phyloP scores from a whole-genome alignment of 1,140 invertebrate species.

The Drosophila ogumai region DNA sequence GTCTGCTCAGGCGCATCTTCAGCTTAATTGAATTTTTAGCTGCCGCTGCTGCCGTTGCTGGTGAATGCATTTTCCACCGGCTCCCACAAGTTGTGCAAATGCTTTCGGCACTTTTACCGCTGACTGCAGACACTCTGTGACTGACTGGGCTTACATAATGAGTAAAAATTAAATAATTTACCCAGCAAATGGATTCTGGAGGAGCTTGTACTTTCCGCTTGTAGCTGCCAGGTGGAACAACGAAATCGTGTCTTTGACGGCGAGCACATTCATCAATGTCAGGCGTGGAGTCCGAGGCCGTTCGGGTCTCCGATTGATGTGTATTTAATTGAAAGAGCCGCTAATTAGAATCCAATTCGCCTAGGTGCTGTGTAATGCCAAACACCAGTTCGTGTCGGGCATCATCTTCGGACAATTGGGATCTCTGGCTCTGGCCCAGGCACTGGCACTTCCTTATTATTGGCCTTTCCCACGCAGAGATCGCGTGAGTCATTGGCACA shows the following conservation, averaged over 20 bases:
- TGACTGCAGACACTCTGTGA: constrained; percentile 21
- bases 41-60: constrained; percentile 27
- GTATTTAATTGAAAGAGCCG: constrained; percentile 73
- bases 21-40: constrained; percentile 79
- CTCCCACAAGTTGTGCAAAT: constrained; percentile 80
- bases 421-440: constrained; percentile 19
- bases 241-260: constrained; percentile 66
- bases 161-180: constrained; percentile 80
- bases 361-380: constrained; percentile 68
- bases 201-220: constrained; percentile 29
- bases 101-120: constrained; percentile 78
- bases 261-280: constrained; percentile 75
- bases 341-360: constrained; percentile 70
- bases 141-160: constrained; percentile 67
- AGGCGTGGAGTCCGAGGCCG: constrained; percentile 54
- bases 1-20: constrained; percentile 70
- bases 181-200: constrained; percentile 61
- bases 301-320: constrained; percentile 54
- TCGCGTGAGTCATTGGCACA: constrained; percentile 76
- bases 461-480: constrained; percentile 77
- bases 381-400: constrained; percentile 25
- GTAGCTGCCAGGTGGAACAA: constrained; percentile 58
- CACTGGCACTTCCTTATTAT: constrained; percentile 66
- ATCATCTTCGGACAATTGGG: constrained; percentile 30
- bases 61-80: constrained; percentile 77